Evolutionary conservation across 2,113 vertebrate species (phyloP).

Genomic region (Carettochelys insculpta): DNA sequence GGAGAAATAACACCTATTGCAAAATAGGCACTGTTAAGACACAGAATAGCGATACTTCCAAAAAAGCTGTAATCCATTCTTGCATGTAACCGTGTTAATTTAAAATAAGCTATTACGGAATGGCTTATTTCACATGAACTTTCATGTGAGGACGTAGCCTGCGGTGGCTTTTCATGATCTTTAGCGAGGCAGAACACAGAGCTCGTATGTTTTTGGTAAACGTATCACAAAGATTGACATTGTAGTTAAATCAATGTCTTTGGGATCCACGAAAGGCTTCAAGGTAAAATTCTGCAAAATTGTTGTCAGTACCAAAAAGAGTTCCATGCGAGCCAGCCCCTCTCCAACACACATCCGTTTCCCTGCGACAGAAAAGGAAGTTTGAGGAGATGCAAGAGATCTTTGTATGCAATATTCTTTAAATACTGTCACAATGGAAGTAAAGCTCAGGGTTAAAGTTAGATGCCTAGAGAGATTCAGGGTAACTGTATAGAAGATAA

Average conservation of each 20-base stretch:
- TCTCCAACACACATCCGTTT: conserved; percentile 66
- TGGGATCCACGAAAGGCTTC: conserved; percentile 39
- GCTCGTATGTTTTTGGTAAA: not conserved
- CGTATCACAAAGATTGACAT: fast-evolving
- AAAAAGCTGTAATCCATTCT: too few species aligned
- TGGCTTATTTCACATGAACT: too few species aligned
- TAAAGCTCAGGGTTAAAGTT: not conserved
- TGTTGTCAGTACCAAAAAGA: conserved; percentile 67
- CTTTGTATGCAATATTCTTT: not conserved
- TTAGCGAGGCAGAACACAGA: conserved; percentile 57
- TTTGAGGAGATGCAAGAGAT: not conserved
- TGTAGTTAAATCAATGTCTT: conserved; percentile 57
- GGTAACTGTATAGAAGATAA: too few species aligned
- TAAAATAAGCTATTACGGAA: too few species aligned
- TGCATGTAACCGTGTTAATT: too few species aligned
- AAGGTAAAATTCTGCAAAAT: conserved; percentile 70
- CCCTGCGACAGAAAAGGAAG: conserved; percentile 36
- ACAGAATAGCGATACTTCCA: too few species aligned
- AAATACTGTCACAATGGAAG: not conserved
- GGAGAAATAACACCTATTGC: too few species aligned
- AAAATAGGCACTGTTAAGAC: too few species aligned
- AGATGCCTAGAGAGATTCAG: not conserved
- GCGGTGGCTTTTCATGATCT: not conserved
- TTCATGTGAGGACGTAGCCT: too few species aligned
- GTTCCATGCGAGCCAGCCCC: conserved; percentile 68